Percentiles rank a stretch among this genome's conserved stretches.
Conservation (phyloP, 2,113 vertebrate species). For the Thermophis baileyi region DNA sequence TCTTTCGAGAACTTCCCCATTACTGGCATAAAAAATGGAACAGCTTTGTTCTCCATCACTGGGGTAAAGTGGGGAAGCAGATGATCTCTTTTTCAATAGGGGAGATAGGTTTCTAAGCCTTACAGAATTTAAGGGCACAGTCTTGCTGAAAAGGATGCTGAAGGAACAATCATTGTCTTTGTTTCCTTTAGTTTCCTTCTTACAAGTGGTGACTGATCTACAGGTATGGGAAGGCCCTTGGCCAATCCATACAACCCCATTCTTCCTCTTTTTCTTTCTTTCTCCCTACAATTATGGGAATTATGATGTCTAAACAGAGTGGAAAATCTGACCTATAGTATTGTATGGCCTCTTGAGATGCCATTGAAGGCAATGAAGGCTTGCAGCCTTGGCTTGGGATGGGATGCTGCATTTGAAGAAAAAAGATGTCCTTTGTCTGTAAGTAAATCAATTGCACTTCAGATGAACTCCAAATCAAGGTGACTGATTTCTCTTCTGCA, state of each 20-base stretch:
- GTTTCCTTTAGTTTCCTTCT: neutral
- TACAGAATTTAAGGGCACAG: neutral
- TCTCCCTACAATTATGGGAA: neutral
- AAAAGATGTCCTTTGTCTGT: neutral
- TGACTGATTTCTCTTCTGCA: conserved; percentile 11
- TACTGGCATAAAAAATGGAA: neutral
- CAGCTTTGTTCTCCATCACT: neutral
- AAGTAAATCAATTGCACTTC: neutral
- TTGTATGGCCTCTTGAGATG: neutral
- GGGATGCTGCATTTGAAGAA: neutral
- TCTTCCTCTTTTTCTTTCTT: neutral
- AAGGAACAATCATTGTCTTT: neutral
- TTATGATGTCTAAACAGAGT: neutral
- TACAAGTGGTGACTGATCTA: neutral
- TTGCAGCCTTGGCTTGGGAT: neutral
- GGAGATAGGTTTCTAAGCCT: neutral
- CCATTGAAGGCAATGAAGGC: neutral
- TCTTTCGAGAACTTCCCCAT: neutral
- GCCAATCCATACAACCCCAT: neutral
- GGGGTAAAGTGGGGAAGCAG: neutral
- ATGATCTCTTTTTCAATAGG: neutral
- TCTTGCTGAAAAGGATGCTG: neutral
- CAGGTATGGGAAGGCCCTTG: neutral
- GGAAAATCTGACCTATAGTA: neutral
- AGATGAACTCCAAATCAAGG: conserved; percentile 22